Evolutionary conservation across 2,888 invertebrate genomes (phyloP).

Genomic region (Cantharis lateralis): DNA sequence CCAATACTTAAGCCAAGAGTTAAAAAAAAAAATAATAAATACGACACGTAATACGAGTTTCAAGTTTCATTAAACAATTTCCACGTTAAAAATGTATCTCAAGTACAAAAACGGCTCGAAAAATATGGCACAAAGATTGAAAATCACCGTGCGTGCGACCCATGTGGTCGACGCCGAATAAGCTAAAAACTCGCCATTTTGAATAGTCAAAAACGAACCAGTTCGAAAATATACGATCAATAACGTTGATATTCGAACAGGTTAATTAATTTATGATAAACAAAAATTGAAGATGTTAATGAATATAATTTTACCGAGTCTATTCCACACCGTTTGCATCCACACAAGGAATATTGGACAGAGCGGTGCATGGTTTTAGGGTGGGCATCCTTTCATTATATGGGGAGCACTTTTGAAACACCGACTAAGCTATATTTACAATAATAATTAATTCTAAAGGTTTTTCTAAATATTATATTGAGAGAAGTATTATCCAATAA

Average conservation of each 20-base stretch:
- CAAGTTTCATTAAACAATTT: neutral
- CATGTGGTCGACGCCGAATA: conserved; percentile 58
- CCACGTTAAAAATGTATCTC: conserved; percentile 10
- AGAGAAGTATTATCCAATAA: too few species aligned
- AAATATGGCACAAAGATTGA: conserved; percentile 14
- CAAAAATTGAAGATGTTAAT: neutral
- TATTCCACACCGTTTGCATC: neutral
- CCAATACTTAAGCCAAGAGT: neutral
- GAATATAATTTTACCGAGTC: neutral
- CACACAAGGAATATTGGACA: neutral
- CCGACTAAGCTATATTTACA: too few species aligned
- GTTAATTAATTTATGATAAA: neutral
- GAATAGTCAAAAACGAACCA: conserved; percentile 2
- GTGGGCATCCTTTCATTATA: too few species aligned
- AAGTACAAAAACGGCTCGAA: conserved; percentile 12
- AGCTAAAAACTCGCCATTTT: conserved; percentile 51
- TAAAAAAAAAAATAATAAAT: conserved; percentile 6
- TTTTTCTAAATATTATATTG: too few species aligned
- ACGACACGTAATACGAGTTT: neutral
- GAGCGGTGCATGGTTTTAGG: neutral
- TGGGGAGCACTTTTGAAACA: too few species aligned
- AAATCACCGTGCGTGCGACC: conserved; percentile 57
- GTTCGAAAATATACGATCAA: neutral
- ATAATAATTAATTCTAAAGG: too few species aligned
- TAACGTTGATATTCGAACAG: neutral